Evolutionary conservation across 2,888 invertebrate species (phyloP).

Genomic region (Sylvicola cinctus): DNA sequence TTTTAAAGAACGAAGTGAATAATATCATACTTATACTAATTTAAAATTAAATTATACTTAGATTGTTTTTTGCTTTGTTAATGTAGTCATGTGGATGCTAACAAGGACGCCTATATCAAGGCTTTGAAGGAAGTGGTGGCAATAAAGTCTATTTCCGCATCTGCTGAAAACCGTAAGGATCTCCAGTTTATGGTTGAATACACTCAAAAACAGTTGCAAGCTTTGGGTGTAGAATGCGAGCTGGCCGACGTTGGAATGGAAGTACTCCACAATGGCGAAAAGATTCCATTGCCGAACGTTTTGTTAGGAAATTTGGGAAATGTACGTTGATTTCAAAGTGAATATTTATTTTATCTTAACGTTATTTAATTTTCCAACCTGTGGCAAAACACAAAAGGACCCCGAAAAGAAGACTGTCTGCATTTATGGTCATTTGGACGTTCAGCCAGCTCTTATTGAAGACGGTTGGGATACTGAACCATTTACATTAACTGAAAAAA

Average conservation of each 20-base stretch:
- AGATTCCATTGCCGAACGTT: slow-evolving; percentile 67
- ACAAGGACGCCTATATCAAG: slow-evolving; percentile 54
- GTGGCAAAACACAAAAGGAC: no score
- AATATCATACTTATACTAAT: no score
- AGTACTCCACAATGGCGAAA: slow-evolving; percentile 43
- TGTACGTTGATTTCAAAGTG: no score
- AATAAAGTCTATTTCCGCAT: slow-evolving; percentile 89
- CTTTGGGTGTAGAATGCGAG: slow-evolving; percentile 48
- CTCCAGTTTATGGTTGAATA: slow-evolving; percentile 71
- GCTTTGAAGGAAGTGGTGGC: slow-evolving; percentile 69
- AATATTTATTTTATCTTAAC: no score
- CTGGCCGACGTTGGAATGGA: slow-evolving; percentile 60
- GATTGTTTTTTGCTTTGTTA: not conserved
- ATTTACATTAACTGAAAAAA: slow-evolving; percentile 67
- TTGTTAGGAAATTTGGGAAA: slow-evolving; percentile 59
- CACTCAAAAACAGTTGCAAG: slow-evolving; percentile 45
- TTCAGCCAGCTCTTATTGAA: slow-evolving; percentile 79
- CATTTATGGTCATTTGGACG: slow-evolving; percentile 94
- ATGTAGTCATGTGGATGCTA: slow-evolving; percentile 55
- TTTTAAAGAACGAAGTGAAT: no score
- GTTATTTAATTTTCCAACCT: no score
- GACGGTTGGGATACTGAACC: slow-evolving; percentile 97
- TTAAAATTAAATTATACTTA: no score
- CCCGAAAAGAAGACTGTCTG: slow-evolving; percentile 77
- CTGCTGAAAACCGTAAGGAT: slow-evolving; percentile 61